Evolutionary conservation across 2,797 vertebrate genomes (phyloP).

Genomic region (Rhynchonycteris naso): DNA sequence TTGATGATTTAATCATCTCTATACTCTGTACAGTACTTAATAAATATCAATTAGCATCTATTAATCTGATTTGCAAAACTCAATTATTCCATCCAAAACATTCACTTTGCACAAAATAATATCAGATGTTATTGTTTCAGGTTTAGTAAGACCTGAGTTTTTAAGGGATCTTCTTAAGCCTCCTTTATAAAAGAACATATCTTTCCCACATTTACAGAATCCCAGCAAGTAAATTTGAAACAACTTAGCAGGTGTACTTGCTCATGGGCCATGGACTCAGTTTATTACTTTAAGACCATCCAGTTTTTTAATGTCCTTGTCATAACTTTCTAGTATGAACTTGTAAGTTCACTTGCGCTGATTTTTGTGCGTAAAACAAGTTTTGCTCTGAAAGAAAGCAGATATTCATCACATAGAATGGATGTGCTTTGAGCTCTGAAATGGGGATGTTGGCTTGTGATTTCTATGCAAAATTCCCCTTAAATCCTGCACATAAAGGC

Average conservation of each 20-base stretch:
- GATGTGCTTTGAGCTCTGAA: neutral
- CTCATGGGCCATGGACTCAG: neutral
- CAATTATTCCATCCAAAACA: neutral
- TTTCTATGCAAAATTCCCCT: neutral
- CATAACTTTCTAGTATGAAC: neutral
- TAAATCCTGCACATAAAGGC: neutral
- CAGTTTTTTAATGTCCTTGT: neutral
- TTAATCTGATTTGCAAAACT: conserved; percentile 31
- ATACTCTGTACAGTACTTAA: neutral
- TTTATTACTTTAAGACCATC: neutral
- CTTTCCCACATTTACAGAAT: neutral
- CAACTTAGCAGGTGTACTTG: neutral
- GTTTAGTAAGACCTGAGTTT: neutral
- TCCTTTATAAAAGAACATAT: neutral
- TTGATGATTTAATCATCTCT: conserved; percentile 10
- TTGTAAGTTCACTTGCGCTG: neutral
- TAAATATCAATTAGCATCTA: neutral
- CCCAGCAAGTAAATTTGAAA: neutral
- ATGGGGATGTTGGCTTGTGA: neutral
- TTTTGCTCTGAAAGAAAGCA: neutral
- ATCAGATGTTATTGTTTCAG: neutral
- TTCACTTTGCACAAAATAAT: neutral
- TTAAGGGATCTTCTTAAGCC: neutral
- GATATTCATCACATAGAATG: neutral
- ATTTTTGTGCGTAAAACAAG: neutral